Evolutionary conservation across 2,797 vertebrate genomes (phyloP), one percentile per base, ranked within the genome.

Genomic region (Lepus townsendii): DNA sequence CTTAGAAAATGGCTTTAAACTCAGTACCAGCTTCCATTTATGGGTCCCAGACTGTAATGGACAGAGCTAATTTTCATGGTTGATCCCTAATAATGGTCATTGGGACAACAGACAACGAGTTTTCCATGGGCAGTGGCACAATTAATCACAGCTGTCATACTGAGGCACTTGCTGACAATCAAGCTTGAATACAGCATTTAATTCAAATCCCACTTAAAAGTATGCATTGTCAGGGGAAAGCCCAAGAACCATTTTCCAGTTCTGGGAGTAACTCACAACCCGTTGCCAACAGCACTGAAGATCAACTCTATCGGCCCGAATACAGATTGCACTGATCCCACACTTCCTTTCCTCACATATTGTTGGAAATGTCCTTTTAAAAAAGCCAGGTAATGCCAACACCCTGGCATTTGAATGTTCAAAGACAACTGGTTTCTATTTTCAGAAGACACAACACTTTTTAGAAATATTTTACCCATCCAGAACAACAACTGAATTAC

Each of bases 171-270:
- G 82, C 92, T 94, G 84, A 50, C 62, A 88, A 52, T 73, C 87
- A 94, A 71, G 83, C 79, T 85, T 87, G 87, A 96, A 82, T 85
- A 94, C 71, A 92, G 19, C 22, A 66, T 89, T 96, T 94, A 27
- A 94, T 80, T 88, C 86, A 95, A 94, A 93, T 83, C 72, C 54
- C 79, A 93, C 84, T 86, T 73, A 57, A 84, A 94, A 78, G 92
- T 11, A 9, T 57, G 19, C 52, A 80, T 63, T 80, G 65, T 79
- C 76, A 69, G 77, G 52, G 52, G 24, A 90, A 63, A 93, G 35
- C 50, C 90, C 71, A 73, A 85, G 71, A 86, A 73, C 75, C 52
- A 63, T 30, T 86, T 71, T 50, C 63, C 78, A 68, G 86, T 89
- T 92, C 42, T 76, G 50, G 38, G 89, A 89, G 75, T 88, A 96